phyloP scores from a whole-genome alignment of 2,888 invertebrate genomes.

The Philaethria dido region DNA sequence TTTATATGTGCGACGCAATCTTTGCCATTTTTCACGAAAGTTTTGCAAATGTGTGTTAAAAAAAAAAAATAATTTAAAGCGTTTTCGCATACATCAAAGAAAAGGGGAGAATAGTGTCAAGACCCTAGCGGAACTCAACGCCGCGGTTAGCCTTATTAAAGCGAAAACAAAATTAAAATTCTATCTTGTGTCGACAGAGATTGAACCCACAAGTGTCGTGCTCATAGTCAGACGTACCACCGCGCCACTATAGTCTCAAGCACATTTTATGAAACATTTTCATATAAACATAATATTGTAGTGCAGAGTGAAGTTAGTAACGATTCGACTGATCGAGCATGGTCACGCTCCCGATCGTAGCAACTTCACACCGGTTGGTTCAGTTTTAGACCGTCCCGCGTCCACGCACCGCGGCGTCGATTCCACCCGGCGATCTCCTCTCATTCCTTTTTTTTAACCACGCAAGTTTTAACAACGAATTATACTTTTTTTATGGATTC shows the following conservation, averaged over 20 bases:
- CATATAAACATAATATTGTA: conserved; percentile 37
- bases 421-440: conserved; percentile 57
- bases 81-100: background rate
- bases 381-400: conserved; percentile 75
- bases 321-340: conserved; percentile 53
- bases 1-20: conserved; percentile 19
- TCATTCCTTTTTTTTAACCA: conserved; percentile 54
- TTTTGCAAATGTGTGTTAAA: background rate
- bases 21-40: conserved; percentile 36
- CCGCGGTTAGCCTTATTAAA: too few species aligned
- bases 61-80: background rate
- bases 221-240: background rate
- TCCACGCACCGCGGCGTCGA: conserved; percentile 63
- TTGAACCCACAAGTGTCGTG: too few species aligned
- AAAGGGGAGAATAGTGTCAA: background rate
- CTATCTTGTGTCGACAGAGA: too few species aligned
- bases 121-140: background rate
- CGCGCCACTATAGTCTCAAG: background rate
- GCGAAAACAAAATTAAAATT: too few species aligned
- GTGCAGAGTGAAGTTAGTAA: conserved; percentile 50
- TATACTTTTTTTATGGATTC: conserved; percentile 42
- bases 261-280: conserved; percentile 27
- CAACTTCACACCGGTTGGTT: conserved; percentile 77
- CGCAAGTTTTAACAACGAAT: conserved; percentile 43
- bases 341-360: conserved; percentile 57